Conservation (phyloP, 2,888 invertebrate species). For the Ptychoptera albimana region DNA sequence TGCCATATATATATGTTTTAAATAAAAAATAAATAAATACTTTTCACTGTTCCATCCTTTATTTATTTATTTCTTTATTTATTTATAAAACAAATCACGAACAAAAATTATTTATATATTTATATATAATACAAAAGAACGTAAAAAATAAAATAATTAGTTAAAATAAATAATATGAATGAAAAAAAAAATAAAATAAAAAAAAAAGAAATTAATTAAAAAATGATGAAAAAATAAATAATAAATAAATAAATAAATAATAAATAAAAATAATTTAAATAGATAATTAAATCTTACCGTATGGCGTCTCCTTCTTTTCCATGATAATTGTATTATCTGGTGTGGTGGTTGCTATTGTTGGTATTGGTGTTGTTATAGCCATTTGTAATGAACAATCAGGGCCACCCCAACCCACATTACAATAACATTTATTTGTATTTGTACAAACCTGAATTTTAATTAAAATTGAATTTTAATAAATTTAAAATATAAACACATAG, state of each 20-base stretch:
- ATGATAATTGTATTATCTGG: constrained; percentile 43
- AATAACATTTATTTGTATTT: constrained; percentile 82
- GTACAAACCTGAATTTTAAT: constrained; percentile 60
- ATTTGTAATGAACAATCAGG: constrained; percentile 71
- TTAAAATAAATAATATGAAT: neutral
- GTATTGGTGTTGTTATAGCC: constrained; percentile 42
- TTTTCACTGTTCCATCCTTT: neutral
- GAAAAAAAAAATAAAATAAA: neutral
- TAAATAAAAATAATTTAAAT: constrained; percentile 4
- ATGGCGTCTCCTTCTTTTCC: constrained; percentile 84
- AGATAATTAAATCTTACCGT: constrained; percentile 49
- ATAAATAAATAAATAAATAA: neutral
- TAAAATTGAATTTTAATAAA: neutral
- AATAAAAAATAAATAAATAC: neutral
- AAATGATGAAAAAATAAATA: neutral
- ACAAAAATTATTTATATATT: neutral
- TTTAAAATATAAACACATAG: neutral
- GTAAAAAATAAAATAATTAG: neutral
- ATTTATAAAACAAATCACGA: neutral
- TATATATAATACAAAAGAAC: neutral
- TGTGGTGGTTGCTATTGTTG: constrained; percentile 40
- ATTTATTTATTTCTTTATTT: neutral
- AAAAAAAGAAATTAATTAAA: neutral
- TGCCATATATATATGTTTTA: neutral
- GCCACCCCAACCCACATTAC: constrained; percentile 75